Evolutionary conservation across 2,113 vertebrate species (phyloP).

Genomic region (Leptobrachium ailaonicum): DNA sequence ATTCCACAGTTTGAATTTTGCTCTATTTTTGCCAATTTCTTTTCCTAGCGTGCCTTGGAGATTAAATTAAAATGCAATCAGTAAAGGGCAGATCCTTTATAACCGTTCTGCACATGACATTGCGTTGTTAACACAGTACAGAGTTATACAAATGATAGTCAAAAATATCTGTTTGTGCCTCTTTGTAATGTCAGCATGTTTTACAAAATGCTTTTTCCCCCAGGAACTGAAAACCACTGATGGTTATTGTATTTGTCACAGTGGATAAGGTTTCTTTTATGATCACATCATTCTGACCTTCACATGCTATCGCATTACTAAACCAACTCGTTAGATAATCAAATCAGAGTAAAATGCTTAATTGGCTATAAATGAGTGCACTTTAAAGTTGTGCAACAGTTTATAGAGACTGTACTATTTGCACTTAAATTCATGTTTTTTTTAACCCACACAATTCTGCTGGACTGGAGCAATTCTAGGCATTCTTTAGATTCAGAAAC

Average conservation of each 20-base stretch:
- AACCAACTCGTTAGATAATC: conserved; percentile 57
- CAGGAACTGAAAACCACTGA: conserved; percentile 60
- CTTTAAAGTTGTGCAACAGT: conserved; percentile 27
- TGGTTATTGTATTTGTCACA: conserved; percentile 70
- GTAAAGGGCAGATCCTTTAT: not conserved
- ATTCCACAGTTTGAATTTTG: no score
- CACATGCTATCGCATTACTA: conserved; percentile 55
- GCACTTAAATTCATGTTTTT: not conserved
- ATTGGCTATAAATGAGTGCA: conserved; percentile 52
- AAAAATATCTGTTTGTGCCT: conserved; percentile 25
- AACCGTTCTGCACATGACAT: not conserved
- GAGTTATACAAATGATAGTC: not conserved
- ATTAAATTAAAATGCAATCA: conserved; percentile 7
- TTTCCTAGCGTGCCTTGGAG: not conserved
- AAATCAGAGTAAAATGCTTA: conserved; percentile 55
- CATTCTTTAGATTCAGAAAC: not conserved
- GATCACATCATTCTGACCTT: conserved; percentile 55
- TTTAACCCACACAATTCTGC: not conserved
- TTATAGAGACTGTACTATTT: conserved; percentile 33
- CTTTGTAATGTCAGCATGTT: conserved; percentile 43
- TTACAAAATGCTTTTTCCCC: conserved; percentile 61
- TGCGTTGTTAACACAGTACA: not conserved
- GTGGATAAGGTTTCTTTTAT: conserved; percentile 65
- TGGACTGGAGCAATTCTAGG: not conserved
- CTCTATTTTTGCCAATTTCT: no score